Conservation (phyloP, 92 coral and sea anemone species). For the Parazoanthus swiftii region DNA sequence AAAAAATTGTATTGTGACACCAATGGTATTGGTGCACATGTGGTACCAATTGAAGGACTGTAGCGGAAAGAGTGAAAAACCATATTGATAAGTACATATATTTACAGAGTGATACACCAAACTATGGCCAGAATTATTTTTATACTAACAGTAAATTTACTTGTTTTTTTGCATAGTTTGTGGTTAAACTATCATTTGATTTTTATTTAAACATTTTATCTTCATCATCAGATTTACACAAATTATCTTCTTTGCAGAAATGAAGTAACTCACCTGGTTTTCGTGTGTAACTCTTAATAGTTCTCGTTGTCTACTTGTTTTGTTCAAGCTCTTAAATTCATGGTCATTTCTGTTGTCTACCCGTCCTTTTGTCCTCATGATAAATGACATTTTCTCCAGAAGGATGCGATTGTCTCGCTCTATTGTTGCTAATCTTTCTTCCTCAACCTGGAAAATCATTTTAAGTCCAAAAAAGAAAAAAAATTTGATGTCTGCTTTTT, state of each 20-base stretch:
- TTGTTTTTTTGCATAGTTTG: too few species aligned
- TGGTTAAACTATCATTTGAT: too few species aligned
- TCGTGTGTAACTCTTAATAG: conserved; percentile 93
- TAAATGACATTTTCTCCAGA: conserved; percentile 93
- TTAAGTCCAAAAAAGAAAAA: not conserved
- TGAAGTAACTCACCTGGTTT: conserved; percentile 68
- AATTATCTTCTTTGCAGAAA: not conserved
- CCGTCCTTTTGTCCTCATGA: conserved; percentile 94
- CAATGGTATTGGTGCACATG: too few species aligned
- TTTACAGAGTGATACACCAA: too few species aligned
- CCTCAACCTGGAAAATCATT: conserved; percentile 70
- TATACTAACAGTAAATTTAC: too few species aligned
- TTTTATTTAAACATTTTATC: too few species aligned
- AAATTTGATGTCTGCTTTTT: not conserved
- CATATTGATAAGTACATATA: too few species aligned
- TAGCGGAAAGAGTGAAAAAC: too few species aligned
- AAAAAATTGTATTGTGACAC: too few species aligned
- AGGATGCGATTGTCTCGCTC: conserved; percentile 94
- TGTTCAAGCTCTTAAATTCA: conserved; percentile 88
- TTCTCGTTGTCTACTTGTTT: conserved; percentile 94
- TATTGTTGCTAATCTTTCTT: conserved; percentile 88
- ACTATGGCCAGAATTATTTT: too few species aligned
- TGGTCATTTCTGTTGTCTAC: conserved; percentile 96
- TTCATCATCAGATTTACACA: too few species aligned
- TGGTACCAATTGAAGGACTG: too few species aligned